Conservation (phyloP, 2,113 vertebrate species). For the Ia io region DNA sequence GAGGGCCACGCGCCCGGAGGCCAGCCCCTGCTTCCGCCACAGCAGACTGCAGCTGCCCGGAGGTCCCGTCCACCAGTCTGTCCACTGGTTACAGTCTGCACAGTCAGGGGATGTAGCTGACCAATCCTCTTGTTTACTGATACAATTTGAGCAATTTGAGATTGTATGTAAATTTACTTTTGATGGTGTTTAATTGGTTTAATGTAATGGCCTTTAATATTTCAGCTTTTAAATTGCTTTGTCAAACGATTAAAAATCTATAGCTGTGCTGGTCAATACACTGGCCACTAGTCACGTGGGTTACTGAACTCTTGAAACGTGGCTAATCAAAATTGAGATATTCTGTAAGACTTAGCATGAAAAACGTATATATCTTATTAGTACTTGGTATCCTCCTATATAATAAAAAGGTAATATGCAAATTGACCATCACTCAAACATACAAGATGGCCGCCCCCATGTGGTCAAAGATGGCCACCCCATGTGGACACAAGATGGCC, state of each 20-base stretch:
- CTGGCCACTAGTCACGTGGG: neutral
- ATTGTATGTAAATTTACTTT: neutral
- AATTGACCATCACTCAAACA: too few relatives aligned
- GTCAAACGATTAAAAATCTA: neutral
- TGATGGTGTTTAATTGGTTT: neutral
- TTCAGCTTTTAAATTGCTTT: neutral
- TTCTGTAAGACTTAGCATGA: neutral
- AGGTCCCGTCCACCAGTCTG: neutral
- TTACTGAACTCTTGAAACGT: neutral
- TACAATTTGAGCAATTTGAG: neutral
- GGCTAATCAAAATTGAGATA: neutral
- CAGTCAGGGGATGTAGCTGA: neutral
- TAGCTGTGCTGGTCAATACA: neutral
- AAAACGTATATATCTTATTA: neutral
- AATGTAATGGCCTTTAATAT: neutral
- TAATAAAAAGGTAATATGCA: too few relatives aligned
- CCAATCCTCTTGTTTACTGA: neutral
- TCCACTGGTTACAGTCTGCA: neutral
- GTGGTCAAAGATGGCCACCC: too few relatives aligned
- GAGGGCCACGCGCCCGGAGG: rapidly evolving
- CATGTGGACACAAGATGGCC: too few relatives aligned
- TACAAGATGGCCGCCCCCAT: too few relatives aligned
- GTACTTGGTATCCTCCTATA: neutral
- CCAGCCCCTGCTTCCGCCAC: neutral
- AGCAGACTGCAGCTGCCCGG: neutral